Base-by-base conservation (phyloP, 2,113 vertebrate genomes). In the Pollachius pollachius region DNA sequence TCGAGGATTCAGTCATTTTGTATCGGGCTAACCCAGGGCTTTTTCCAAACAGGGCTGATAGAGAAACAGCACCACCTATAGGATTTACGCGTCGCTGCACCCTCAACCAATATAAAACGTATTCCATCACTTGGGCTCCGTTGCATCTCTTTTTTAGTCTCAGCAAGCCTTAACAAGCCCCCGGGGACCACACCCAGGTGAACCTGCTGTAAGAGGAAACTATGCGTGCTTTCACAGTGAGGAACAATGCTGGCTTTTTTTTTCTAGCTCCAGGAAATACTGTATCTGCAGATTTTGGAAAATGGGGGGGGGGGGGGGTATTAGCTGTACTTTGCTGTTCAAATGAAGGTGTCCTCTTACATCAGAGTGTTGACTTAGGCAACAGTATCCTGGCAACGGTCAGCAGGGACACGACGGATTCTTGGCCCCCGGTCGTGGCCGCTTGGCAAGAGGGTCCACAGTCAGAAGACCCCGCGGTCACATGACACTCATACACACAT, bases 61-160 rank as follows among this genome's bases (percentile, higher is more conserved):
- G 89, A 79, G 77, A 90, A 86, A 88, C 73, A 90, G 82, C 89
- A 62, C 85, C 86, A 85, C 79, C 87, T 88, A 76, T 65, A 87
- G 87, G 85, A 67, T 52, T 16, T 8, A 9, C 60, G 27, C 19
- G 41, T 15, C 15, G 70, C 57, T 69, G 25, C 16, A 52, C 23
- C 15, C 17, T 9, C n/a, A 62, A 17, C 13, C 12, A 58, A 74
- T 34, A 8, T 17, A 56, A 11, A 17, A 12, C 34, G 27, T 64
- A 5, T 13, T 7, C 74, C 76, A 66, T 84, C 52, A 58, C 25
- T 84, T 71, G 70, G 82, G 80, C 83, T 88, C 65, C 64, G 76
- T 69, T 62, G 57, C 64, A 83, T 83, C 74, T 74, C 69, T 17
- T 83, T 83, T 57, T 9, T 12, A 78, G 80, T 77, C 75, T 83